Percentiles rank a stretch among this genome's conserved stretches.
phyloP scores from a whole-genome alignment of 2,888 invertebrate species.

The Cybosia mesomella region DNA sequence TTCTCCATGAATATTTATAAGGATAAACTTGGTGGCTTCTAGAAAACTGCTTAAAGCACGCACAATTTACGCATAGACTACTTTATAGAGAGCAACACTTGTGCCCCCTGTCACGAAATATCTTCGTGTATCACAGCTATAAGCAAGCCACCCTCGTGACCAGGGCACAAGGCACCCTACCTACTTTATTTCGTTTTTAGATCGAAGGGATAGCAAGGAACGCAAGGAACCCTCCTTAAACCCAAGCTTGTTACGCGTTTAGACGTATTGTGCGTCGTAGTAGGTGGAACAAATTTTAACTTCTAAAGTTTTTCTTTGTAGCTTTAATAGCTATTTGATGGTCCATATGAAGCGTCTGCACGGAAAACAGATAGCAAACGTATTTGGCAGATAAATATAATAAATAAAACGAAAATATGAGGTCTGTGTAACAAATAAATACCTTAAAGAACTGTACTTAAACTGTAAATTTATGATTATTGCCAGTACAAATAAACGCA shows the following conservation, averaged over 20 bases:
- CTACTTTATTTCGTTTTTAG: slow-evolving; percentile 81
- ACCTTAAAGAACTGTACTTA: background rate
- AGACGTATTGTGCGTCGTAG: slow-evolving; percentile 32
- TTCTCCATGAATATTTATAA: slow-evolving; percentile 34
- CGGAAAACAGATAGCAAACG: background rate
- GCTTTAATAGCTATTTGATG: background rate
- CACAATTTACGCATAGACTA: slow-evolving; percentile 25
- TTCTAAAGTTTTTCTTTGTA: background rate
- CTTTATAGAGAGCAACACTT: slow-evolving; percentile 18
- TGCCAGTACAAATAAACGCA: background rate
- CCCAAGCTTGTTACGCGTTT: slow-evolving; percentile 42
- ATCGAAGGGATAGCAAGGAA: slow-evolving; percentile 69
- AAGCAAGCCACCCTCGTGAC: slow-evolving; percentile 67
- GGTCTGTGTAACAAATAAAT: too few species aligned
- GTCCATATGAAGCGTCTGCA: background rate
- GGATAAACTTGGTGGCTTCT: slow-evolving; percentile 23
- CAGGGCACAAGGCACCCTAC: slow-evolving; percentile 78
- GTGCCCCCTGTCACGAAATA: slow-evolving; percentile 52
- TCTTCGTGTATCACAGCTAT: slow-evolving; percentile 55
- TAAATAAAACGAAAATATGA: background rate
- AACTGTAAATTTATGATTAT: background rate
- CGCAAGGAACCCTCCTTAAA: slow-evolving; percentile 29
- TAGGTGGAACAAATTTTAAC: slow-evolving; percentile 2
- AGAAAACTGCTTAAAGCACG: slow-evolving; percentile 34
- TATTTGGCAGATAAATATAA: too few species aligned